Conservation (phyloP, 2,113 vertebrate genomes). For the Elephas maximus region DNA sequence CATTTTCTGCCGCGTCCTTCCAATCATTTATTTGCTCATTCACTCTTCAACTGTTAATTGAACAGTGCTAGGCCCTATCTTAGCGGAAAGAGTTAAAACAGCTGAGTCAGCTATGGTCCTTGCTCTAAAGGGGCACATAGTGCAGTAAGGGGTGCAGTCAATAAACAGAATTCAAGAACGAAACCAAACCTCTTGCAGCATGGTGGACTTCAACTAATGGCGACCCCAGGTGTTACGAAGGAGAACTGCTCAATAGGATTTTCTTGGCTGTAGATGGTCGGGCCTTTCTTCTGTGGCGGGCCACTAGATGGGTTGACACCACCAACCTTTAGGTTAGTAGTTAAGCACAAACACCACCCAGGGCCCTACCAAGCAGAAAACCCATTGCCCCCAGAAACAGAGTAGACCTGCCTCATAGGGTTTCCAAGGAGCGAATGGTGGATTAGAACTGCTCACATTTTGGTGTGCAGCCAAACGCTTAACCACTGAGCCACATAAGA, state of each 20-base stretch:
- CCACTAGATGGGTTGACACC: too few species aligned
- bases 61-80: neutral
- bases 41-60: neutral
- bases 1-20: neutral
- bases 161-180: neutral
- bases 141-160: neutral
- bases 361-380: too few species aligned
- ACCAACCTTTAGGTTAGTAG: too few species aligned
- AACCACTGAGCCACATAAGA: neutral
- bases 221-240: too few species aligned
- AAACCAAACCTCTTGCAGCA: neutral
- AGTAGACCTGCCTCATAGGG: too few species aligned
- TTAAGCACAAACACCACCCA: neutral
- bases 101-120: neutral
- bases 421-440: too few species aligned
- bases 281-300: too few species aligned
- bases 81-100: neutral
- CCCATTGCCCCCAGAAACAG: too few species aligned
- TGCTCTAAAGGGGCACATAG: neutral
- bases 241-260: too few species aligned
- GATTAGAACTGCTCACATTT: too few species aligned
- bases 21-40: neutral
- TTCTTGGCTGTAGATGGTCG: too few species aligned
- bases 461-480: too few species aligned
- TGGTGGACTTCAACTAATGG: neutral